Evolutionary conservation across 1,140 invertebrate genomes (phyloP).

Genomic region (Coptotermes formosanus): DNA sequence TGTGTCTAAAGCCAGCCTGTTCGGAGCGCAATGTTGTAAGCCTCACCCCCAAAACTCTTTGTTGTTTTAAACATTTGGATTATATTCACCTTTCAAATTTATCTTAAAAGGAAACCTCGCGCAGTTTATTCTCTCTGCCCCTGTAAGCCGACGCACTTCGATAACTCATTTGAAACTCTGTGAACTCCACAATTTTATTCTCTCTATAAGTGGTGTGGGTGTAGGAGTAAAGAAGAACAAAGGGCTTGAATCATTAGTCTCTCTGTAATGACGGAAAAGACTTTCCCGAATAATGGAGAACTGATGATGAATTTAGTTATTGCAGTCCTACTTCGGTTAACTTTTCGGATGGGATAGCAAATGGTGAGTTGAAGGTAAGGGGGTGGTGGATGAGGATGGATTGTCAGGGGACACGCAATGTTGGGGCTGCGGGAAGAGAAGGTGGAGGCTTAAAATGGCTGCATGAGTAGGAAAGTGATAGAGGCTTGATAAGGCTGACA

Average conservation of each 20-base stretch:
- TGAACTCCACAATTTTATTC: not conserved
- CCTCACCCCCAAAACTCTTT: not conserved
- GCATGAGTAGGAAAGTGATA: not conserved
- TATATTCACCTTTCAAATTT: not conserved
- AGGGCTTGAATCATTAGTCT: conserved; percentile 6
- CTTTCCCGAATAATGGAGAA: not conserved
- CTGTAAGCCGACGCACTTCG: not conserved
- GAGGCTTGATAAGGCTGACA: not conserved
- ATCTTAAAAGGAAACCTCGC: not conserved
- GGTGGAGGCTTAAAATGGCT: not conserved
- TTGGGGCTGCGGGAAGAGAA: not conserved
- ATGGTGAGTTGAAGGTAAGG: not conserved
- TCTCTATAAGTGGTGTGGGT: not conserved
- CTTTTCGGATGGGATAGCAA: not conserved
- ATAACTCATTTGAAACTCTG: conserved; percentile 10
- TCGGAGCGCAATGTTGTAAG: not conserved
- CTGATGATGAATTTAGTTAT: conserved; percentile 14
- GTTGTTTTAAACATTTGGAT: not conserved
- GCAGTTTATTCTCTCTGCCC: not conserved
- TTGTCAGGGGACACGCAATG: not conserved
- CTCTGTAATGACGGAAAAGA: conserved; percentile 11
- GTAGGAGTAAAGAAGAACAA: not conserved
- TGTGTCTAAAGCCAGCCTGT: not conserved
- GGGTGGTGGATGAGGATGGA: not conserved
- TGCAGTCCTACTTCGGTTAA: not conserved